Evolutionary conservation across 2,113 vertebrate species (phyloP).

Genomic region (Azemiops feae): DNA sequence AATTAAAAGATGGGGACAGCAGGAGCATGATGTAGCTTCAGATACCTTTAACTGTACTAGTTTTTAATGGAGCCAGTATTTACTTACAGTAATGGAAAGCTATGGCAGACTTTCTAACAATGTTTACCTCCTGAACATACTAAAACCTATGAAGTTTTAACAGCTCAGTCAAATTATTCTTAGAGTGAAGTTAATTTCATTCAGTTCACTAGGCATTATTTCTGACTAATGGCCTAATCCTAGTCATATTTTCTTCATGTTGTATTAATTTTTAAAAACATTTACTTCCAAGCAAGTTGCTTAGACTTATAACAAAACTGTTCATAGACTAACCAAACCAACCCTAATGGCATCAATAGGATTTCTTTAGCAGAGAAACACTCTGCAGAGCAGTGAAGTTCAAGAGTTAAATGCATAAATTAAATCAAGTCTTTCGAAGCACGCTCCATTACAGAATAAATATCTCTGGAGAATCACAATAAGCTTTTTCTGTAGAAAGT

Average conservation of each 20-base stretch:
- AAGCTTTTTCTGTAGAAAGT: slow-evolving; percentile 39
- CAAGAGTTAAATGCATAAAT: slow-evolving; percentile 57
- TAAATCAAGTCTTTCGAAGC: slow-evolving; percentile 43
- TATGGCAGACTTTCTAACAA: neutral
- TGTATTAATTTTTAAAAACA: neutral
- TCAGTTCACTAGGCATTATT: neutral
- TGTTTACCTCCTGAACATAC: neutral
- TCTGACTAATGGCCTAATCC: neutral
- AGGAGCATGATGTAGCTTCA: neutral
- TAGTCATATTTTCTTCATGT: neutral
- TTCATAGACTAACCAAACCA: neutral
- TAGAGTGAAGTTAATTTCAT: neutral
- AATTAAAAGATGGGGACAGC: neutral
- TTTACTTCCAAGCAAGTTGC: neutral
- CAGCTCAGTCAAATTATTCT: neutral
- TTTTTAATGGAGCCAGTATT: neutral
- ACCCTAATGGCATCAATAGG: slow-evolving; percentile 45
- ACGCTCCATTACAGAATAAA: slow-evolving; percentile 44
- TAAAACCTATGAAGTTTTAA: neutral
- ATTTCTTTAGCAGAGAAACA: slow-evolving; percentile 58
- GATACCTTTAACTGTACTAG: neutral
- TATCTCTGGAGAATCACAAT: slow-evolving; percentile 52
- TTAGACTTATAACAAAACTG: neutral
- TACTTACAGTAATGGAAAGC: neutral
- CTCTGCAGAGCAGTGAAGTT: slow-evolving; percentile 34